Percentiles rank a stretch among this genome's conserved stretches.
Evolutionary conservation across 2,797 vertebrate genomes (phyloP).

Genomic region (Scleropages formosus): DNA sequence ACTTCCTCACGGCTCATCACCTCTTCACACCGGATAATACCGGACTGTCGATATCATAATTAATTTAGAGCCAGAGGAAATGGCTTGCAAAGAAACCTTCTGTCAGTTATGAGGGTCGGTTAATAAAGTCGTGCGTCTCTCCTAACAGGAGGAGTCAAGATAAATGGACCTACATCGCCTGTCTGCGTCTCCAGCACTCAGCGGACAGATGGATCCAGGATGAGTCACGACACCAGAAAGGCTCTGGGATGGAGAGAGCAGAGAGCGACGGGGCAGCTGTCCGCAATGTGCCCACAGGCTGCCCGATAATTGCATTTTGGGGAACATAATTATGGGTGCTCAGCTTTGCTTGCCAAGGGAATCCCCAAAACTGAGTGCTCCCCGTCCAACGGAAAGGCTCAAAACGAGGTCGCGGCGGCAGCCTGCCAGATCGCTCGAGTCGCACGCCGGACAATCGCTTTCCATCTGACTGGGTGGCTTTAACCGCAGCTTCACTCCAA

Average conservation of each 20-base stretch:
- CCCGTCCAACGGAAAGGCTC: neutral
- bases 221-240: neutral
- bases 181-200: neutral
- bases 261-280: neutral
- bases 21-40: too few species aligned
- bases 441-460: neutral
- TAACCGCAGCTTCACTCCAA: neutral
- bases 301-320: slow-evolving; percentile 2
- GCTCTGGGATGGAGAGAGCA: neutral
- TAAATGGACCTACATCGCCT: neutral
- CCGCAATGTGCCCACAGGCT: neutral
- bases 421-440: neutral
- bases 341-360: neutral
- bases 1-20: neutral
- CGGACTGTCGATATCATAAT: neutral
- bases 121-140: neutral
- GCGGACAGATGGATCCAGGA: neutral
- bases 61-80: too few species aligned
- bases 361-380: neutral
- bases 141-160: neutral
- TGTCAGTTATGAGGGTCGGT: neutral
- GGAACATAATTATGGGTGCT: neutral
- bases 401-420: neutral
- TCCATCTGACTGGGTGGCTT: neutral
- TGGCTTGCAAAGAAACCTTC: neutral